These are phyloP conservation scores for Drosophila hamatofila DNA, from an alignment of 2,888 invertebrate species.

Conservation along the genomic window DNA sequence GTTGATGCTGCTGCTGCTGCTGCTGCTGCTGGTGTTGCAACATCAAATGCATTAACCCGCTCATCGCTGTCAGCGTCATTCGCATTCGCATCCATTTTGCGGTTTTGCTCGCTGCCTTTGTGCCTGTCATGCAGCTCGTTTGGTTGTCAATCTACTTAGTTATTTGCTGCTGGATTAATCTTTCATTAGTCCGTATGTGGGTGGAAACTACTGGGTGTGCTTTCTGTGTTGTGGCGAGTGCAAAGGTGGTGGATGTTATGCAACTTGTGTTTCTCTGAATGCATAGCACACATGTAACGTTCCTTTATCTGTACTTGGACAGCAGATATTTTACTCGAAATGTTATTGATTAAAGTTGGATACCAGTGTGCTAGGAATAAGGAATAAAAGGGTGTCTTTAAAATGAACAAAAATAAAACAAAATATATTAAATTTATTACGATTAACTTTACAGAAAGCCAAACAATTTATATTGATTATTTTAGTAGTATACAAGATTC, in stretches of 20 bases:
- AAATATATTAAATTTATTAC: no score
- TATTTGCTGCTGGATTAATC: constrained; percentile 54
- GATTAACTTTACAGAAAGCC: no score
- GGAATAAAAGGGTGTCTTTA: no score
- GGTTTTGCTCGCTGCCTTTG: constrained; percentile 37
- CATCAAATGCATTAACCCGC: constrained; percentile 77
- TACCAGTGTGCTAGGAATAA: neutral
- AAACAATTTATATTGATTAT: no score
- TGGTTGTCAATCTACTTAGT: constrained; percentile 57
- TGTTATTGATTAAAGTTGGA: constrained; percentile 3
- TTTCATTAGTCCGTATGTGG: constrained; percentile 31
- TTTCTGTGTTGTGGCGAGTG: neutral
- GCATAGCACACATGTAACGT: neutral
- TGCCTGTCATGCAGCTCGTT: constrained; percentile 41
- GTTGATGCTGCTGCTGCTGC: neutral
- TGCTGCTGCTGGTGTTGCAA: constrained; percentile 46
- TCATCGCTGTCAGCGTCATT: constrained; percentile 76
- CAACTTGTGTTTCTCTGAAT: constrained; percentile 10
- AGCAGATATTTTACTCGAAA: constrained; percentile 16
- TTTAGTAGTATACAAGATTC: no score
- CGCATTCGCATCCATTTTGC: constrained; percentile 59
- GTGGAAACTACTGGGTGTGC: neutral
- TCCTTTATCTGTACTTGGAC: neutral
- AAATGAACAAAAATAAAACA: no score
- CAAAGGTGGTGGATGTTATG: constrained; percentile 1